Percentiles rank a stretch among this genome's conserved stretches.
phyloP scores from a whole-genome alignment of 1,140 invertebrate genomes.

The Zaprionus lachaisei region DNA sequence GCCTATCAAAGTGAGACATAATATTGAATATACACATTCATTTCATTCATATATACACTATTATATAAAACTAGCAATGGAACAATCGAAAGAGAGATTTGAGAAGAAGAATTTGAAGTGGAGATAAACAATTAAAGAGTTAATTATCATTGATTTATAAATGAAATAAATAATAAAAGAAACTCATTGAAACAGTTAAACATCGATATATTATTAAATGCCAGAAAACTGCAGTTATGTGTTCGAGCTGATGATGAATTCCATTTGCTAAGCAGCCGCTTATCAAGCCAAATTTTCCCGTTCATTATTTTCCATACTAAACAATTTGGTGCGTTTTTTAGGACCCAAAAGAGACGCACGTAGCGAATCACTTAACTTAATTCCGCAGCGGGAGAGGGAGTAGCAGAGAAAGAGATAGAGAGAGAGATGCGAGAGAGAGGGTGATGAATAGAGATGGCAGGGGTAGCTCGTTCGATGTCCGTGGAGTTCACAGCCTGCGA shows the following conservation, averaged over 20 bases:
- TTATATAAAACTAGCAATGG: no score
- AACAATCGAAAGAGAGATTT: no score
- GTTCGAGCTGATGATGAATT: background rate
- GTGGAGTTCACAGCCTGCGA: slow-evolving; percentile 7
- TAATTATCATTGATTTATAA: no score
- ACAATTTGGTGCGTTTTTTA: slow-evolving; percentile 33
- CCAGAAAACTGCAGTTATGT: background rate
- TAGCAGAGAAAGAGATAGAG: background rate
- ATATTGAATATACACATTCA: no score
- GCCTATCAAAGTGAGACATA: no score
- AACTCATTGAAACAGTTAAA: no score
- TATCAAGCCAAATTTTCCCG: slow-evolving; percentile 21
- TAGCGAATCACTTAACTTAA: slow-evolving; percentile 84
- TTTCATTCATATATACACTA: no score
- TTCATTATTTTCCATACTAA: slow-evolving; percentile 18
- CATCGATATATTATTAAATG: no score
- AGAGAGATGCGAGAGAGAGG: background rate
- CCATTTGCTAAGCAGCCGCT: background rate
- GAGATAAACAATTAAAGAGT: no score
- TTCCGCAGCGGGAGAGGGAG: slow-evolving; percentile 21
- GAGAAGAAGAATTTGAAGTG: no score
- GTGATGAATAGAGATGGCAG: background rate
- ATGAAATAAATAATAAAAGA: no score
- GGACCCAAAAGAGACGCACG: slow-evolving; percentile 72
- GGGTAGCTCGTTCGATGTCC: slow-evolving; percentile 16